Conservation (phyloP, 2,888 invertebrate genomes). For the Campopleginae sp. region DNA sequence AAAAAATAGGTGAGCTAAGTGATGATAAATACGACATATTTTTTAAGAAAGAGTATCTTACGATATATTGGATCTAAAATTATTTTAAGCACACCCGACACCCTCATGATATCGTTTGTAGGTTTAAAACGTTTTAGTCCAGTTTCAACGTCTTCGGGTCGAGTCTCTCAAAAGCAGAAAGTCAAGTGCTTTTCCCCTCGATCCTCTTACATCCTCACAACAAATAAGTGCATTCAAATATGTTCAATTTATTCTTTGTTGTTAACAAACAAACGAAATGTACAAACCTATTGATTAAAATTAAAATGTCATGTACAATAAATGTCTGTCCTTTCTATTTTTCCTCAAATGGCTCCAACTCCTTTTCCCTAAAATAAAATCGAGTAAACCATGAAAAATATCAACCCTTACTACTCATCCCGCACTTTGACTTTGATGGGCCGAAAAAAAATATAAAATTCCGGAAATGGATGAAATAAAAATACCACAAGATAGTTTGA, state of each 20-base stretch:
- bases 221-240: slow-evolving; percentile 70
- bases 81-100: slow-evolving; percentile 67
- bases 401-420: too few relatives aligned
- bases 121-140: slow-evolving; percentile 31
- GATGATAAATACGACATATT: slow-evolving; percentile 70
- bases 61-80: slow-evolving; percentile 74
- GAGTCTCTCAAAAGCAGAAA: slow-evolving; percentile 63
- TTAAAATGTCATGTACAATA: slow-evolving; percentile 70
- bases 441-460: too few relatives aligned
- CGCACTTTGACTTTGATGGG: too few relatives aligned
- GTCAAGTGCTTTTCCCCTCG: slow-evolving; percentile 23
- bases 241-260: slow-evolving; percentile 76
- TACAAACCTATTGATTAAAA: slow-evolving; percentile 80
- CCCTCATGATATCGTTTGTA: slow-evolving; percentile 28
- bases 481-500: too few relatives aligned
- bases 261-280: slow-evolving; percentile 71
- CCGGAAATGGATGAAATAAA: too few relatives aligned
- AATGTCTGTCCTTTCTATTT: slow-evolving; percentile 2
- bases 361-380: neutral
- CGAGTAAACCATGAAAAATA: too few relatives aligned
- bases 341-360: neutral
- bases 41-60: slow-evolving; percentile 72
- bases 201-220: slow-evolving; percentile 50
- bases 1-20: slow-evolving; percentile 54
- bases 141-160: slow-evolving; percentile 45